A percentile compares a stretch with the other conserved stretches of the same genome.
Evolutionary conservation across 2,888 invertebrate genomes (phyloP).

Genomic region (Eremobia ochroleuca): DNA sequence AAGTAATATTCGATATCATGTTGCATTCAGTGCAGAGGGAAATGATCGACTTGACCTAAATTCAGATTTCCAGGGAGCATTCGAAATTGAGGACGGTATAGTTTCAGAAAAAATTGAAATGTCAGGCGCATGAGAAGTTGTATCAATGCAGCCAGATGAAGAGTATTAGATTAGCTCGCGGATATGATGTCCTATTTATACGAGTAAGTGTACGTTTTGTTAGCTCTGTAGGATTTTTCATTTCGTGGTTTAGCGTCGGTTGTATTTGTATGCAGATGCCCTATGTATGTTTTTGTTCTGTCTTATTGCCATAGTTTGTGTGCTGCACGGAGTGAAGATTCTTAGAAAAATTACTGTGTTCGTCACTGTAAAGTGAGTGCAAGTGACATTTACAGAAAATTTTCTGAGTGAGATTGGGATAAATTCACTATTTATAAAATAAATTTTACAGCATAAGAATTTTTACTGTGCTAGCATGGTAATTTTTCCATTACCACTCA

Average conservation of each 20-base stretch:
- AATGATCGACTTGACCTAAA: slow-evolving; percentile 82
- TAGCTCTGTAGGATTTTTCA: slow-evolving; percentile 13
- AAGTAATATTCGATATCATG: slow-evolving; percentile 76
- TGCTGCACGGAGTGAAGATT: no score
- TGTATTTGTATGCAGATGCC: slow-evolving; percentile 13
- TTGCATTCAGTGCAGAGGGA: slow-evolving; percentile 67
- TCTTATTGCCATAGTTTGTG: not conserved
- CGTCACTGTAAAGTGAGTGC: no score
- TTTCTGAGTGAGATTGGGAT: no score
- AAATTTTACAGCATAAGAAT: no score
- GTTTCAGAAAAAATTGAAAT: slow-evolving; percentile 49
- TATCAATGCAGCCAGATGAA: slow-evolving; percentile 57
- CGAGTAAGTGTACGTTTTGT: slow-evolving; percentile 19
- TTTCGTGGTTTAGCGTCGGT: not conserved
- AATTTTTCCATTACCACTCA: no score
- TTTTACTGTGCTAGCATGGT: no score
- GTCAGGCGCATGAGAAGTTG: slow-evolving; percentile 42
- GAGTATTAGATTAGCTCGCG: slow-evolving; percentile 51
- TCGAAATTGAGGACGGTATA: slow-evolving; percentile 25
- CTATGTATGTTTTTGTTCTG: not conserved
- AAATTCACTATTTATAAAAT: no score
- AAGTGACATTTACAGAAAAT: no score
- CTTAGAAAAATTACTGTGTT: no score
- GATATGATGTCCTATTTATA: slow-evolving; percentile 39
- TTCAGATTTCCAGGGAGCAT: slow-evolving; percentile 65